phyloP scores from a whole-genome alignment of 2,888 invertebrate species.

The Microplitis deprimator region DNA sequence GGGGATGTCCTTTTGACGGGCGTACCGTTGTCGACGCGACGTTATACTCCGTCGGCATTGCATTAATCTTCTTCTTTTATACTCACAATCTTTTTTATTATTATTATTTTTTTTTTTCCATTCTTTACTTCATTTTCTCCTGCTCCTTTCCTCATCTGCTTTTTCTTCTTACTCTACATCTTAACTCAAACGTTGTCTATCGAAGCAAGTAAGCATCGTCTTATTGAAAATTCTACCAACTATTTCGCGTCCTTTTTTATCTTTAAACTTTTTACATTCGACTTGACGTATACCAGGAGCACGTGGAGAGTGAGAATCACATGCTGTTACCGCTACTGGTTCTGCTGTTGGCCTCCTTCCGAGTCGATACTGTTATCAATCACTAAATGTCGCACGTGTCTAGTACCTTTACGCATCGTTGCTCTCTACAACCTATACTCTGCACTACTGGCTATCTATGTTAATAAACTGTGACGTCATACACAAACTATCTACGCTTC shows the following conservation, averaged over 20 bases:
- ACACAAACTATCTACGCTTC: constrained; percentile 5
- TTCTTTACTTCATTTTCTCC: constrained; percentile 39
- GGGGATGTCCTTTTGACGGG: constrained; percentile 66
- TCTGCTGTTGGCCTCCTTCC: not conserved
- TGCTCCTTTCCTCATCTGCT: constrained; percentile 11
- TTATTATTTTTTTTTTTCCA: constrained; percentile 13
- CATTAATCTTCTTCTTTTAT: constrained; percentile 66
- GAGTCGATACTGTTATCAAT: constrained; percentile 60
- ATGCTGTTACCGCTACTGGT: not conserved
- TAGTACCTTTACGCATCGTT: constrained; percentile 43
- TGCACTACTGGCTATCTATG: constrained; percentile 12
- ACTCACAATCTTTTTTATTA: constrained; percentile 36
- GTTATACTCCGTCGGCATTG: constrained; percentile 59
- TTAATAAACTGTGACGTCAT: constrained; percentile 9
- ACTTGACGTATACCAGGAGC: not conserved
- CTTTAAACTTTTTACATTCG: constrained; percentile 55
- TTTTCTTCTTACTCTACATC: constrained; percentile 34
- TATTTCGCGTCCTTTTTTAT: constrained; percentile 57
- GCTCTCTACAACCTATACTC: constrained; percentile 18
- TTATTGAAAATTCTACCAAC: constrained; percentile 67
- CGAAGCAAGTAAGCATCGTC: constrained; percentile 51
- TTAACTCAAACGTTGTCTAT: constrained; percentile 3
- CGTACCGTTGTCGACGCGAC: constrained; percentile 61
- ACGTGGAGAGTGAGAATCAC: constrained; percentile 16
- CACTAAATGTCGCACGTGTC: constrained; percentile 55